phyloP scores from a whole-genome alignment of 2,113 vertebrate species.

The Vicugna pacos region DNA sequence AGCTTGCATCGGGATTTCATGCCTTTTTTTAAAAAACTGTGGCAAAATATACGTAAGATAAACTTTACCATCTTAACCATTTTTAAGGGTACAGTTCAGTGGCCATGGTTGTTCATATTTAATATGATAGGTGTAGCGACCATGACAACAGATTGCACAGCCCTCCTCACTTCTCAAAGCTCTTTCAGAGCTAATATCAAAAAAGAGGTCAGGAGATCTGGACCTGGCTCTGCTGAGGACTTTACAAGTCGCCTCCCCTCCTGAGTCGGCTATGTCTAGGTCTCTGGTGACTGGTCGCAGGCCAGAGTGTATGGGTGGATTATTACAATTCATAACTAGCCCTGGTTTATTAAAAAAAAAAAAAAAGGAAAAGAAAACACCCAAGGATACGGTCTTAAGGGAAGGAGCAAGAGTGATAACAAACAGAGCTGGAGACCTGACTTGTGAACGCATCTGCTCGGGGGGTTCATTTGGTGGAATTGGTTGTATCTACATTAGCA shows the following conservation, averaged over 20 bases:
- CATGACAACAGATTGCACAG: not conserved
- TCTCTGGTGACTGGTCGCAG: not conserved
- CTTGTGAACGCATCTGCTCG: accelerated
- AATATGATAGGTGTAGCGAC: accelerated
- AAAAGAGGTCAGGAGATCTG: not conserved
- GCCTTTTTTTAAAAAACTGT: not conserved
- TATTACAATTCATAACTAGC: not conserved
- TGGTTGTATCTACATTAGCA: not conserved
- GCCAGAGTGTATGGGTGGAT: not conserved
- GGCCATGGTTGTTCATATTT: not conserved
- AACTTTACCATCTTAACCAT: not conserved
- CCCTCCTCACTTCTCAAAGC: not conserved
- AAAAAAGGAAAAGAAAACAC: not conserved
- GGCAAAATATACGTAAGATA: not conserved
- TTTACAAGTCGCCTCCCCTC: not conserved
- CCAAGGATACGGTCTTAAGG: not conserved
- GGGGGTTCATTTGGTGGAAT: not conserved
- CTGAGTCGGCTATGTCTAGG: not conserved
- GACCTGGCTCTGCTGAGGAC: not conserved
- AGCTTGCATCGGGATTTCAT: not conserved
- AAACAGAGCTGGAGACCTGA: not conserved
- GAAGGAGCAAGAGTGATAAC: not conserved
- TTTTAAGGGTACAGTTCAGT: not conserved
- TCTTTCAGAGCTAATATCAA: not conserved
- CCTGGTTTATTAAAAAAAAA: not conserved